Base-by-base conservation (phyloP, 2,113 vertebrate genomes). In the Todiramphus chloris region DNA sequence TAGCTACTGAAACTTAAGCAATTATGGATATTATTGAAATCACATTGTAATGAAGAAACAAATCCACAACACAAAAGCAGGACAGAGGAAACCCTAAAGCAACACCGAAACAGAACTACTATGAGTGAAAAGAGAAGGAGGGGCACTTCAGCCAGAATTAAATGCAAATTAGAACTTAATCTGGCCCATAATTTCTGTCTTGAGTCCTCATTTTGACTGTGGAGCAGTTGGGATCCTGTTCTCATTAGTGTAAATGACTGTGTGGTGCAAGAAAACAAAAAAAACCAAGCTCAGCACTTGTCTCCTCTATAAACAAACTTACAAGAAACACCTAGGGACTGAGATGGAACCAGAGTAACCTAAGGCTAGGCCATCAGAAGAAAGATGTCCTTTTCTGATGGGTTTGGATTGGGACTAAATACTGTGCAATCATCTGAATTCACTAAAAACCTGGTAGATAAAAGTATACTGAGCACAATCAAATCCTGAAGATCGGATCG, bases 1-100 rank as follows among this genome's bases (percentile, higher is more conserved):
- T 89, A 94, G 81, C 93, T 50, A 23, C 94, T 81, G 87, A 85
- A 95, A 97, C 94, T 95, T 94, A 25, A 94, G 75, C 91, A 95
- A 77, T 93, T 97, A 89, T 0, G 6, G 86, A 60, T 85, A 74
- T 90, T 90, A 90, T 53, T 74, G 74, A 89, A 91, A 94, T 87
- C 89, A 43, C 87, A 53, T 48, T 60, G 82, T 81, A 85, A 93
- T 92, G 66, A 97, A 94, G 68, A 60, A 94, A 95, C 74, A 85
- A 87, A 92, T 67, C 43, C 77, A 53, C 76, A 77, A 35, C 62
- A 77, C 41, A 89, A 89, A 96, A 87, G 77, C 81, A 94, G 89
- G 89, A 85, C 83, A 91, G 62, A 91, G 59, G 46, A 96, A 87
- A 90, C 75, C 87, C 81, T 95, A 94, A 94, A 97, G 94, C 80